phyloP scores from a whole-genome alignment of 64 coral and sea anemone species.

The Astreopora myriophthalma region DNA sequence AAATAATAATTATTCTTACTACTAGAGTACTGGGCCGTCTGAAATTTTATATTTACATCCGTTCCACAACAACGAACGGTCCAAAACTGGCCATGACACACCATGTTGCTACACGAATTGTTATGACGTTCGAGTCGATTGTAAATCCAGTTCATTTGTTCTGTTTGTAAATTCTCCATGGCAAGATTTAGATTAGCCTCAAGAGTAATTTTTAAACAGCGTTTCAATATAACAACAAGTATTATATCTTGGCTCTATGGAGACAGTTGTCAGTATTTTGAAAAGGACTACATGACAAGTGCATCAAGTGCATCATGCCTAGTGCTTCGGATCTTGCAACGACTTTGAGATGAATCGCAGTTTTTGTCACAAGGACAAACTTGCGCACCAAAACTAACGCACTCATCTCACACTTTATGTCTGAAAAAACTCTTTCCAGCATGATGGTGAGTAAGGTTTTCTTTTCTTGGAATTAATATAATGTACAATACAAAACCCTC shows the following conservation, averaged over 20 bases:
- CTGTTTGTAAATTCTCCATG: slow-evolving; percentile 2
- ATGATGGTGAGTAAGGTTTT: too few species aligned
- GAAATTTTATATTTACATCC: background rate
- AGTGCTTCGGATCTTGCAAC: too few species aligned
- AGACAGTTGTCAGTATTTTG: too few species aligned
- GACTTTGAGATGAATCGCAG: too few species aligned
- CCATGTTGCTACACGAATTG: background rate
- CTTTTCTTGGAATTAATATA: too few species aligned
- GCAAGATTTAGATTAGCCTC: background rate
- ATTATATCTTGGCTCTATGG: background rate
- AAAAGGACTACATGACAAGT: too few species aligned
- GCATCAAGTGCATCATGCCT: too few species aligned
- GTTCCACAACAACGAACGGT: background rate
- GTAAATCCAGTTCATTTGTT: background rate
- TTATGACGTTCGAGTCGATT: background rate
- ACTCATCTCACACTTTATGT: too few species aligned
- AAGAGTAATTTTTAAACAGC: background rate
- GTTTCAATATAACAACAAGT: slow-evolving; percentile 33
- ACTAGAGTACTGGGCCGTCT: background rate
- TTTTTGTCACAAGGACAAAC: background rate
- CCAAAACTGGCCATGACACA: background rate
- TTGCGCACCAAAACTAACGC: background rate
- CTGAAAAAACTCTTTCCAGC: too few species aligned
- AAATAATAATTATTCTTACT: background rate
- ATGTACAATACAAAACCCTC: too few species aligned